Conservation (phyloP, 2,888 invertebrate species). For the Troglohyphantes excavatus region DNA sequence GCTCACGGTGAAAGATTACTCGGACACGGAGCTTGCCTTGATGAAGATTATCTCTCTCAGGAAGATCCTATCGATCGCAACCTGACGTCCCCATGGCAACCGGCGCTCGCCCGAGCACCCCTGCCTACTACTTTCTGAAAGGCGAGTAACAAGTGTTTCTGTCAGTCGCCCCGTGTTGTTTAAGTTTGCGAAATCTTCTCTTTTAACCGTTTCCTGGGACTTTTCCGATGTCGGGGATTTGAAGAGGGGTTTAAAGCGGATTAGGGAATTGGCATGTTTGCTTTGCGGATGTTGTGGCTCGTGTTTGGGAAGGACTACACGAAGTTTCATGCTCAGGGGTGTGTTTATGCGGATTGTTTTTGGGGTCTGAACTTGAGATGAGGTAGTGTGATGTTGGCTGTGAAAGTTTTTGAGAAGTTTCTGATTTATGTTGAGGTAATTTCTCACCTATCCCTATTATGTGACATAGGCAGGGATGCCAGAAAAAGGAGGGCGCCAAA, state of each 20-base stretch:
- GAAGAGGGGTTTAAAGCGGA: background rate
- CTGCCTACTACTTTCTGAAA: slow-evolving; percentile 30
- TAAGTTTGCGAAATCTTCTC: slow-evolving; percentile 64
- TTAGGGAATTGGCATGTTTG: background rate
- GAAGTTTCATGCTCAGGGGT: too few species aligned
- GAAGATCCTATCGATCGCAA: slow-evolving; percentile 66
- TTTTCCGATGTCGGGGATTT: background rate
- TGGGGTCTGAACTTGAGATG: too few species aligned
- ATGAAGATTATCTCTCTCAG: slow-evolving; percentile 69
- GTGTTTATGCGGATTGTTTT: too few species aligned
- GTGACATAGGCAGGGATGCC: too few species aligned
- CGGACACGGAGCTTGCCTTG: slow-evolving; percentile 33
- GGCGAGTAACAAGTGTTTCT: slow-evolving; percentile 73
- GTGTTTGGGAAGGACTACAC: background rate
- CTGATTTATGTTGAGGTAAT: too few species aligned
- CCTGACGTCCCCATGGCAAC: slow-evolving; percentile 29
- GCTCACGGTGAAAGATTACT: too few species aligned
- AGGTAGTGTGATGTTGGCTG: too few species aligned
- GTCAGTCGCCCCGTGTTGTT: slow-evolving; percentile 51
- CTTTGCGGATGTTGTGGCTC: background rate
- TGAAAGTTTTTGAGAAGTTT: too few species aligned
- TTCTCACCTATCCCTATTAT: too few species aligned
- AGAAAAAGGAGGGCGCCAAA: too few species aligned
- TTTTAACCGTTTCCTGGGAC: slow-evolving; percentile 21
- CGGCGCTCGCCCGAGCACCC: background rate